Base-by-base conservation (phyloP, 2,888 invertebrate genomes). In the Clitarchus hookeri region DNA sequence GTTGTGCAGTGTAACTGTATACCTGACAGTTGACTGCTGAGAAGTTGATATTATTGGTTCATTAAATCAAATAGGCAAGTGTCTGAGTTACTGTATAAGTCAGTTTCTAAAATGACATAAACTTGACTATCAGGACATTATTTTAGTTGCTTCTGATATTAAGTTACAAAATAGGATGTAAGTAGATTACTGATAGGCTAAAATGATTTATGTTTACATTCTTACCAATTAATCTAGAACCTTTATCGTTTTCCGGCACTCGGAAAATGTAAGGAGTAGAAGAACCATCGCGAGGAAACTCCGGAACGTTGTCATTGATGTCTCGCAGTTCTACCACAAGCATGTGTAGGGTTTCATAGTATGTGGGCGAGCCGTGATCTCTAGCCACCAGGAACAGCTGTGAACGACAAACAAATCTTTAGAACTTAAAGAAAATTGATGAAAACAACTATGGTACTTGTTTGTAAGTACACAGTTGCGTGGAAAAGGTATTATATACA, bases 281-380 rank as follows among this genome's bases (percentile, higher is more conserved):
- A 88, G 87, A 84, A 87, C 88, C 88, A 2, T 93, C 92, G 84
- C 94, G 93, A 0, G 94, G 93, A 90, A 97, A 97, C 90, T 95
- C 94, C 0, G 97, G 97, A 0, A 94, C 92, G 90, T 97, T 97
- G 91, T 97, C 97, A 89, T 97, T 95, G 6, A 95, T 95, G 90
- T 97, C 97, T 16, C 95, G 95, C 79, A 97, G 92, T 54, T 95
- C 93, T 80, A 98, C 94, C 0, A 95, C 95, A 83, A 98, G 92
- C 85, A 96, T 94, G 0, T 95, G 94, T 9, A 96, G 92, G 0
- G 95, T 95, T 91, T 97, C 97, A 89, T 96, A 96, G 89, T 95
- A 94, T 0, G 95, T 95, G 0, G 97, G 97, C 36, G 94, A 94
- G 0, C 97, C 97, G 89, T 97, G 95, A 92, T 97, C 97, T 83